These are phyloP conservation scores for Oreochromis niloticus DNA, from an alignment of 2,113 vertebrate species.

Conservation along the genomic window DNA sequence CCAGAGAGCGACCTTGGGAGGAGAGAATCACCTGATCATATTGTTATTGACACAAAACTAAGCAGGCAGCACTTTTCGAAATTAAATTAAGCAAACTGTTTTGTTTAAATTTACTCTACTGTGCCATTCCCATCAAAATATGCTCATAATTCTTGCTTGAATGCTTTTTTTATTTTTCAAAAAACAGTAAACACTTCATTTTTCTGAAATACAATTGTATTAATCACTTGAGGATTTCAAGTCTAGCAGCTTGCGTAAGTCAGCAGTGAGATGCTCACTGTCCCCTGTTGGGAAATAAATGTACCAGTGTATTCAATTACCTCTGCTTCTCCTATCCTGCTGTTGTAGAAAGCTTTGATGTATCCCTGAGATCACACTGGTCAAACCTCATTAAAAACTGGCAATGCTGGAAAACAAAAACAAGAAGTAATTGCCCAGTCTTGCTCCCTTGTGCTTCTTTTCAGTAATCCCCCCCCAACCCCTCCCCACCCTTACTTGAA, in stretches of 20 bases:
- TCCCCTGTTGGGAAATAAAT: conserved; percentile 58
- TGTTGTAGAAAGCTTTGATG: conserved; percentile 44
- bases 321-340: conserved; percentile 9
- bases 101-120: background rate
- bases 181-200: conserved; percentile 13
- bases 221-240: conserved; percentile 15
- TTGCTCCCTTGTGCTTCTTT: conserved; percentile 15
- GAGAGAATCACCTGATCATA: background rate
- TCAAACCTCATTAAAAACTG: conserved; percentile 64
- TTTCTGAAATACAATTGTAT: background rate
- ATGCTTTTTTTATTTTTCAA: conserved; percentile 10
- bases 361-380: conserved; percentile 41
- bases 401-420: conserved; percentile 60
- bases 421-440: conserved; percentile 54
- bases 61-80: background rate
- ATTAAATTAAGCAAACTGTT: background rate
- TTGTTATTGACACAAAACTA: background rate
- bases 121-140: background rate
- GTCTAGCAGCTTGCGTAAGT: background rate
- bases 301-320: conserved; percentile 55
- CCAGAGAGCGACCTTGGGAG: conserved; percentile 35
- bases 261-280: background rate
- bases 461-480: background rate
- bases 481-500: background rate
- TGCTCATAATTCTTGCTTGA: background rate